Base-by-base conservation (phyloP, 2,888 invertebrate genomes). In the Cheilosia variabilis region DNA sequence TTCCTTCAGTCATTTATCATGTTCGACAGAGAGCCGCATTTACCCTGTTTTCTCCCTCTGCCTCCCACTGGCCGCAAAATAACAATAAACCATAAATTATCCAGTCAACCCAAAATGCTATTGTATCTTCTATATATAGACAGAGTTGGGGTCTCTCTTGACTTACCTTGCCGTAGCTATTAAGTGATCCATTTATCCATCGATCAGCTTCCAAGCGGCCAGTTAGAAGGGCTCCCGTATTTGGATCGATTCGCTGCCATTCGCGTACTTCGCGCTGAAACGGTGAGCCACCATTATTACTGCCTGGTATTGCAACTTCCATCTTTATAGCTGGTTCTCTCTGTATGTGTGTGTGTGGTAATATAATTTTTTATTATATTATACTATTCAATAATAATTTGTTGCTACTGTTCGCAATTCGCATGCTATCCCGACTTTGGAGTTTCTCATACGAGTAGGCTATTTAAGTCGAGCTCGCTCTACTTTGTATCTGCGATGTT, bases 131-230 rank as follows among this genome's bases (percentile, higher is more conserved):
- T 31, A 43, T 6, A 22, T 47, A 57, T 17, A 66, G n/a, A 27
- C 5, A 50, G 31, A 37, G 22, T 22, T 9, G 53, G 37, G 17
- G 19, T 47, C 34, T 9, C n/a, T 41, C 15, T 41, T 24, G 24
- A 88, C 91, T 90, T 88, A 92, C 92, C 91, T 92, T 92, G 89
- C 92, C 92, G 88, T 92, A 92, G 89, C 91, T 91, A 89, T 92
- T 92, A 89, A 91, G 89, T 88, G 92, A 91, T 88, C 92, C 92
- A 90, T 91, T 92, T 89, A 92, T 91, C 92, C 92, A 92, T 89
- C 92, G 92, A 91, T 92, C 92, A 87, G 92, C 92, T 90, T 92
- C 92, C 88, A 92, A 89, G 87, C 92, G 92, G 77, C 92, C 92
- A 88, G 91, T 92, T 88, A 92, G 88, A 88, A 92, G 89, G 80